A percentile compares a stretch with the other conserved stretches of the same genome.
phyloP scores from a whole-genome alignment of 2,888 invertebrate species.

The Phengaris alcon region DNA sequence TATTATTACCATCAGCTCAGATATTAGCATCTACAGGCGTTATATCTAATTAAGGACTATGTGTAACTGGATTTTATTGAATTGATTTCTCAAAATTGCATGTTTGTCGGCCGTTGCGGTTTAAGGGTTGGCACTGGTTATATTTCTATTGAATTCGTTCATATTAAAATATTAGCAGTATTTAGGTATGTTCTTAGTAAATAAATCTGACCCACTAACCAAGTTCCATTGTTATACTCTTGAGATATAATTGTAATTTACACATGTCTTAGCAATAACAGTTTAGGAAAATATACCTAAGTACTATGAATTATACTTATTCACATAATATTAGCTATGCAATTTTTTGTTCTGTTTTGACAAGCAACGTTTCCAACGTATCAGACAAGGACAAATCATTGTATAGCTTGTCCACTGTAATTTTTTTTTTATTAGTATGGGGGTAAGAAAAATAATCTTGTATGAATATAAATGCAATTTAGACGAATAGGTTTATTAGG shows the following conservation, averaged over 20 bases:
- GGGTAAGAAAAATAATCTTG: not conserved
- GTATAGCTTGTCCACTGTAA: too few relatives aligned
- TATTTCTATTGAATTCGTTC: not conserved
- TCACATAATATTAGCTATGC: not conserved
- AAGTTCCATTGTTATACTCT: not conserved
- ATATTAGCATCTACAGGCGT: constrained; percentile 3
- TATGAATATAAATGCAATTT: not conserved
- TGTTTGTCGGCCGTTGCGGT: not conserved
- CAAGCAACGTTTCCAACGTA: too few relatives aligned
- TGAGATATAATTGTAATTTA: not conserved
- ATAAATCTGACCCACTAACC: constrained; percentile 1
- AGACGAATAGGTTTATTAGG: not conserved
- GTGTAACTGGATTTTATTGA: constrained; percentile 16
- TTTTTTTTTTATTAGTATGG: too few relatives aligned
- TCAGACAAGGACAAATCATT: too few relatives aligned
- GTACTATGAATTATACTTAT: not conserved
- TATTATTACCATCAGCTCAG: constrained; percentile 9
- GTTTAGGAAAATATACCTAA: not conserved
- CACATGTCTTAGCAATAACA: not conserved
- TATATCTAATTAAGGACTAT: constrained; percentile 17
- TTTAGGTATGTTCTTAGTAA: not conserved
- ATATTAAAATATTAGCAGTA: not conserved
- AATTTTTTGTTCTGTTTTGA: too few relatives aligned
- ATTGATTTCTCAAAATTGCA: constrained; percentile 9
- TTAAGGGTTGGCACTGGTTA: not conserved